Evolutionary conservation across 2,888 invertebrate species (phyloP).

Genomic region (Anorthoa munda): DNA sequence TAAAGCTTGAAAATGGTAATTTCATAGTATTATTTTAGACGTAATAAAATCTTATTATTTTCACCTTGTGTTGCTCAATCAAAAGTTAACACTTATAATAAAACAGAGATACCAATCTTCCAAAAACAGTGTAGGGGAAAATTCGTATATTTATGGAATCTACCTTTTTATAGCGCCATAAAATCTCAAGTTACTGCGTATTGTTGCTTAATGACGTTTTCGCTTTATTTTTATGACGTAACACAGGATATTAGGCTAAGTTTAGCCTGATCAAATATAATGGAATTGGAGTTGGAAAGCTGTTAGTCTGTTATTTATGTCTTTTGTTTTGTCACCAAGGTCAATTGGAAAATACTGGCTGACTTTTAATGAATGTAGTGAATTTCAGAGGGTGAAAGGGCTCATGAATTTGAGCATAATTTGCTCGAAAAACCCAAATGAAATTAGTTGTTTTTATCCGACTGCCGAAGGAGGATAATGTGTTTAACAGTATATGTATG

Average conservation of each 20-base stretch:
- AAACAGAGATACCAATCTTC: slow-evolving; percentile 33
- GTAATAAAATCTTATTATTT: slow-evolving; percentile 10
- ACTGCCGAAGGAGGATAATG: too few species aligned
- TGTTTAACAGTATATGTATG: too few species aligned
- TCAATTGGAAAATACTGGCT: neutral
- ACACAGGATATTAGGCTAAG: slow-evolving; percentile 29
- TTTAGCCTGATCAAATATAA: slow-evolving; percentile 29
- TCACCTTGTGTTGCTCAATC: slow-evolving; percentile 1
- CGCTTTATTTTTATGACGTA: slow-evolving; percentile 52
- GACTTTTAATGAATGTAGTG: neutral
- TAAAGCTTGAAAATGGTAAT: too few species aligned
- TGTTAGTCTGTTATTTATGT: neutral
- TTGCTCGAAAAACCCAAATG: too few species aligned
- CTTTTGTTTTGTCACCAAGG: neutral
- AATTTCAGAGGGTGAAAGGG: neutral
- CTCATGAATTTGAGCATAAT: too few species aligned
- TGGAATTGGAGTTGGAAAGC: slow-evolving; percentile 1
- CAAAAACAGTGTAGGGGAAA: slow-evolving; percentile 25
- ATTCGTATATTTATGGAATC: slow-evolving; percentile 54
- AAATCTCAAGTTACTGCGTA: slow-evolving; percentile 55
- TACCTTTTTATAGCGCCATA: slow-evolving; percentile 57
- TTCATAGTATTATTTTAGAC: too few species aligned
- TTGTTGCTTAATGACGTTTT: slow-evolving; percentile 52
- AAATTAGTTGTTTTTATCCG: too few species aligned
- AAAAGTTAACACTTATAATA: slow-evolving; percentile 40